Conservation (phyloP, 2,888 invertebrate genomes). For the Lingula anatina region DNA sequence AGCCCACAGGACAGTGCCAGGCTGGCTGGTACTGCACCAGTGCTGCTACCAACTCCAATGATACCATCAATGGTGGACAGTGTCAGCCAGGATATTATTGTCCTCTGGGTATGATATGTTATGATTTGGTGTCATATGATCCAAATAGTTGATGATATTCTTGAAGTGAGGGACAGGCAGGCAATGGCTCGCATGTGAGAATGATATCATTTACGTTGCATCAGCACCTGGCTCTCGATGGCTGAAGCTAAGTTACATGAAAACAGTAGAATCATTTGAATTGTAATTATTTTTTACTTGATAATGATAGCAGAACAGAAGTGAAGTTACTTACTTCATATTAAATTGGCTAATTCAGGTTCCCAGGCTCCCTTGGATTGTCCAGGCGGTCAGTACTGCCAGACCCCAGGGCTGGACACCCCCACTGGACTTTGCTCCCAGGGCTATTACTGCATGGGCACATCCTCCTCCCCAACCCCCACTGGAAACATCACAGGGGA, state of each 20-base stretch:
- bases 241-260: background rate
- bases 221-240: too few relatives aligned
- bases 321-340: background rate
- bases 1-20: conserved; percentile 35
- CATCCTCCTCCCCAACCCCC: conserved; percentile 19
- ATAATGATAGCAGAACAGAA: background rate
- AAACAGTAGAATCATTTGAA: background rate
- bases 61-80: conserved; percentile 32
- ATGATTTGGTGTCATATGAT: too few relatives aligned
- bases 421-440: conserved; percentile 39
- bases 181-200: too few relatives aligned
- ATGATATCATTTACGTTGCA: too few relatives aligned
- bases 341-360: conserved; percentile 18
- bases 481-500: conserved; percentile 31
- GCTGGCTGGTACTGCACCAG: conserved; percentile 45
- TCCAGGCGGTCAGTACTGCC: conserved; percentile 40
- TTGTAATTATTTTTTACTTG: background rate
- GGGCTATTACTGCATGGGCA: conserved; percentile 39
- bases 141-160: too few relatives aligned
- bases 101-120: conserved; percentile 24
- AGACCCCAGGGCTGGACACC: conserved; percentile 25
- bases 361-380: conserved; percentile 33
- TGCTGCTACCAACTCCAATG: conserved; percentile 27
- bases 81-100: conserved; percentile 42
- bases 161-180: too few relatives aligned